Conservation (phyloP, 2,888 invertebrate species). For the Carterocephalus palaemon region DNA sequence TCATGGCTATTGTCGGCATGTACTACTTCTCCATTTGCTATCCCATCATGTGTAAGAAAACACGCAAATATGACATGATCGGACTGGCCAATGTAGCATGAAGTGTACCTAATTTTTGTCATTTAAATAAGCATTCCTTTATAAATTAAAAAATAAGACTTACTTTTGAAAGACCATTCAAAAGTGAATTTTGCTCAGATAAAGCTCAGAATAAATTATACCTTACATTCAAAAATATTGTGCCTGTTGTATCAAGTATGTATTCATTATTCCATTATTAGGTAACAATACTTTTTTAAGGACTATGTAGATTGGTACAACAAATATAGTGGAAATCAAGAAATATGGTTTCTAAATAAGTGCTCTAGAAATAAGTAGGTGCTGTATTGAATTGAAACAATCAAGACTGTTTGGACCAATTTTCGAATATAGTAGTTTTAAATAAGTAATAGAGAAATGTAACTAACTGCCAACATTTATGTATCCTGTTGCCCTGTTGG, state of each 20-base stretch:
- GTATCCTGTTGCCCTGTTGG: too few relatives aligned
- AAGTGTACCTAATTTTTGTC: slow-evolving; percentile 11
- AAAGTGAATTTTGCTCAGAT: background rate
- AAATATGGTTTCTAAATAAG: background rate
- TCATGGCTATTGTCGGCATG: slow-evolving; percentile 72
- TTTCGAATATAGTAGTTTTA: too few relatives aligned
- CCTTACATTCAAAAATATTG: too few relatives aligned
- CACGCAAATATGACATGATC: slow-evolving; percentile 78
- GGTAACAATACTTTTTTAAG: too few relatives aligned
- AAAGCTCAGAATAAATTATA: too few relatives aligned
- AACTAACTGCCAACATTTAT: too few relatives aligned
- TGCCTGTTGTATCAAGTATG: too few relatives aligned
- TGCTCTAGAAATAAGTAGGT: background rate
- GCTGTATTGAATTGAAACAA: slow-evolving; percentile 1
- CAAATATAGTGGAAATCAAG: too few relatives aligned
- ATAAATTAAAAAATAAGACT: background rate
- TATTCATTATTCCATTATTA: too few relatives aligned
- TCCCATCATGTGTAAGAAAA: slow-evolving; percentile 80
- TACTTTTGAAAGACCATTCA: background rate
- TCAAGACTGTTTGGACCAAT: slow-evolving; percentile 13
- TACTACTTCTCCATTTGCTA: slow-evolving; percentile 84
- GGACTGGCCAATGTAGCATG: slow-evolving; percentile 64
- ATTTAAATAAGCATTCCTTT: too few relatives aligned
- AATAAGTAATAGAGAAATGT: too few relatives aligned
- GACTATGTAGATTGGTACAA: too few relatives aligned